A percentile compares a stretch with the other conserved stretches of the same genome.
Conservation (phyloP, 1,140 invertebrate species). For the Gonioctena quinquepunctata region DNA sequence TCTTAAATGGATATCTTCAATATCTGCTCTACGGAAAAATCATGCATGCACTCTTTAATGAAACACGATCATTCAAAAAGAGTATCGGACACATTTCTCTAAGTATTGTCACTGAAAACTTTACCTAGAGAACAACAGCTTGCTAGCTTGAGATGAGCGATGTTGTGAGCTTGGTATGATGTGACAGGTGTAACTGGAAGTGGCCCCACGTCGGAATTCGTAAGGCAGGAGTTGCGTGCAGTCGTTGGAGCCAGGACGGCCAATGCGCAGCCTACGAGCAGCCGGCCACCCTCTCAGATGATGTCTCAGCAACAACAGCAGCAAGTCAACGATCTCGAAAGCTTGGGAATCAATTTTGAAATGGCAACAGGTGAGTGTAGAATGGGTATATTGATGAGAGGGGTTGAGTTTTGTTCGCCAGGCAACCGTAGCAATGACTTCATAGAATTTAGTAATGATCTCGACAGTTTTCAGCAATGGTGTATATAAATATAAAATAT, state of each 20-base stretch:
- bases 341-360: constrained; percentile 70
- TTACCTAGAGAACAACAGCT: neutral
- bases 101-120: neutral
- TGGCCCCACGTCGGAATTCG: constrained; percentile 74
- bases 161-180: constrained; percentile 29
- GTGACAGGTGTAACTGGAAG: constrained; percentile 46
- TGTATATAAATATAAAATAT: no score
- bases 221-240: constrained; percentile 85
- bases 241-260: constrained; percentile 81
- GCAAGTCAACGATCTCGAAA: constrained; percentile 64
- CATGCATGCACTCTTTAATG: neutral
- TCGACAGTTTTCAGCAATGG: no score
- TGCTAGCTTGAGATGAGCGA: constrained; percentile 15
- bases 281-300: constrained; percentile 36
- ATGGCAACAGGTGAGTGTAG: constrained; percentile 68
- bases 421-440: no score
- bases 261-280: constrained; percentile 50
- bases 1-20: no score
- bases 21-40: no score
- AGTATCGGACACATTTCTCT: no score
- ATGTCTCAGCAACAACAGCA: constrained; percentile 36
- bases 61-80: neutral
- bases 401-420: no score
- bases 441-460: no score
- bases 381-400: no score